Base-by-base conservation (phyloP, 2,113 vertebrate genomes). In the Hippopotamus amphibius region DNA sequence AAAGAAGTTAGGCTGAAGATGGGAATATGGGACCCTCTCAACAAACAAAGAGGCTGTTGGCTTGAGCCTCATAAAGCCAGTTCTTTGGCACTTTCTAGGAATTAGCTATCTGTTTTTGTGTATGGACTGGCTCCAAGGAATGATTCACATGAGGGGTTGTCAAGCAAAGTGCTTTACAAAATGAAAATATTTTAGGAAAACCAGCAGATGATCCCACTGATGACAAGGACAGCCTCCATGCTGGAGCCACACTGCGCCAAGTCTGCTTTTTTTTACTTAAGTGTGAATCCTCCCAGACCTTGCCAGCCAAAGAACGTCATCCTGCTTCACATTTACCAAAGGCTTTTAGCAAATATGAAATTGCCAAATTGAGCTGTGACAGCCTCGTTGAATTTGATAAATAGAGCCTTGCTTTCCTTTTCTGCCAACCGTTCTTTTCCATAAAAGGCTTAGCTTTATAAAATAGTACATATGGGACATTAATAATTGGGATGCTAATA, bases 121-220 rank as follows among this genome's bases (percentile, higher is more conserved):
- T 69, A 74, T 28, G 90, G 74, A 53, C 37, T n/a, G 55, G 41
- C 66, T 88, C 74, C n/a, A 96, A 96, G 48, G 22, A 93, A 81
- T 61, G 53, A 33, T 71, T 79, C 55, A 30, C n/a, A 53, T n/a
- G 84, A 93, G 21, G 41, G 19, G 19, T 7, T 95, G 90, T 89
- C 77, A 95, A 94, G 66, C 87, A 93, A 94, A 90, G 22, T 15
- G 63, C 22, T 80, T 66, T 46, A 43, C 43, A 43, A 83, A 74
- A 37, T 48, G 55, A 84, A 90, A 79, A 43, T 1, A 2, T 71
- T 19, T 2, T 28, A 48, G 33, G 65, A 90, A 50, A 88, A 77
- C 69, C 50, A 3, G 55, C 17, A 22, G 76, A 48, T 46, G 48
- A 26, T 24, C 59, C 16, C 7, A 0, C 53, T 63, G 85, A 84